Conservation (phyloP, 2,888 invertebrate species). For the Epinotia nisella region DNA sequence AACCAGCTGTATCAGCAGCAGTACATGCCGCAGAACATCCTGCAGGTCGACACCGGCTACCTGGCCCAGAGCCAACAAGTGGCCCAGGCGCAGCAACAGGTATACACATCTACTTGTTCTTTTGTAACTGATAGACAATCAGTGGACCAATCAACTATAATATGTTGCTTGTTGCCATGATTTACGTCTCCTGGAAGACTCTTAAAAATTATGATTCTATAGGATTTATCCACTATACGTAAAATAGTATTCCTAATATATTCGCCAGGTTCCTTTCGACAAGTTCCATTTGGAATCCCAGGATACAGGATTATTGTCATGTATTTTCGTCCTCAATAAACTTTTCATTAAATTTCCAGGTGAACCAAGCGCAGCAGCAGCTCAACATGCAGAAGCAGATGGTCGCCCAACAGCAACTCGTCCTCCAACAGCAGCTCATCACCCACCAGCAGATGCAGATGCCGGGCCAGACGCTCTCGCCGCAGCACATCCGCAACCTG, state of each 20-base stretch:
- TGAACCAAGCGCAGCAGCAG: constrained; percentile 77
- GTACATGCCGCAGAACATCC: constrained; percentile 64
- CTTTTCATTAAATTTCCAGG: too few relatives aligned
- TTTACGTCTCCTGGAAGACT: too few relatives aligned
- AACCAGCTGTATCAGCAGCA: constrained; percentile 58
- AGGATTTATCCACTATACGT: too few relatives aligned
- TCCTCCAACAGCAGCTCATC: constrained; percentile 79
- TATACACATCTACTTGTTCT: not conserved
- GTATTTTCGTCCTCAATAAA: too few relatives aligned
- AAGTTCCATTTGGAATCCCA: too few relatives aligned
- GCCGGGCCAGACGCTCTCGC: constrained; percentile 80
- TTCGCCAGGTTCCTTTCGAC: too few relatives aligned
- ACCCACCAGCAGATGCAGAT: constrained; percentile 74
- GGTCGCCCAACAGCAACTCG: constrained; percentile 78
- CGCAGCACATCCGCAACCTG: constrained; percentile 72
- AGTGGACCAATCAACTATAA: too few relatives aligned
- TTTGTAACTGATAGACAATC: too few relatives aligned
- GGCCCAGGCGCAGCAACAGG: constrained; percentile 77
- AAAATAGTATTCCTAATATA: too few relatives aligned
- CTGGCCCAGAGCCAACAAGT: constrained; percentile 78
- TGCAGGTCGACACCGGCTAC: constrained; percentile 65
- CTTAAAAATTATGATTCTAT: too few relatives aligned
- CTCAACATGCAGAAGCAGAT: constrained; percentile 80
- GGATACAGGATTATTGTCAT: too few relatives aligned
- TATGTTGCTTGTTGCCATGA: too few relatives aligned